Conservation (phyloP, 2,113 vertebrate species). For the Percina caprodes region DNA sequence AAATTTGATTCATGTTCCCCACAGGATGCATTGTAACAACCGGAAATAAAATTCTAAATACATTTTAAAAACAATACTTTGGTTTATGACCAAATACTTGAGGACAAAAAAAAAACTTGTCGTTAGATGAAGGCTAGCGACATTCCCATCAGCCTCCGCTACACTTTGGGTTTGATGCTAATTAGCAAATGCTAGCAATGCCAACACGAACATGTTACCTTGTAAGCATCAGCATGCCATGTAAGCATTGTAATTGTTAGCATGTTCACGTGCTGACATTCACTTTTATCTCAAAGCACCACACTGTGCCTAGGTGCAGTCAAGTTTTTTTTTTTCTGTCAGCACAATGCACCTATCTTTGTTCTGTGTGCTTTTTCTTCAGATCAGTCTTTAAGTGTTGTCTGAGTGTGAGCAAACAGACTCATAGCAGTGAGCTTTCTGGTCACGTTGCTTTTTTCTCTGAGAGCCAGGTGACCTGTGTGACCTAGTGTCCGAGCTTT, state of each 20-base stretch:
- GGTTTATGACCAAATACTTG: too few species aligned
- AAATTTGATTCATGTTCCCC: not conserved
- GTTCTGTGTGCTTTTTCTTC: conserved; percentile 19
- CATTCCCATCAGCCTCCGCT: not conserved
- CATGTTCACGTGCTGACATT: not conserved
- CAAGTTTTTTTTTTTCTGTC: not conserved
- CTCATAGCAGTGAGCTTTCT: conserved; percentile 32
- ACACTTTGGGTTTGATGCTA: too few species aligned
- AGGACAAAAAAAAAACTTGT: too few species aligned
- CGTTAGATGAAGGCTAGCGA: too few species aligned
- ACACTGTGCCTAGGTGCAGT: not conserved
- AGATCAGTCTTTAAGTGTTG: conserved; percentile 21
- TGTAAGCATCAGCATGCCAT: not conserved
- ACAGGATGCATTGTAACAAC: too few species aligned
- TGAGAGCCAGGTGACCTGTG: conserved; percentile 64
- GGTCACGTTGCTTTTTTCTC: conserved; percentile 45
- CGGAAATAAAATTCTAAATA: too few species aligned
- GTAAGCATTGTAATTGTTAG: not conserved
- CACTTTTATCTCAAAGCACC: not conserved
- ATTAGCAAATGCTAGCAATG: not conserved
- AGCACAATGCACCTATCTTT: conserved; percentile 12
- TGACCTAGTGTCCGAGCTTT: conserved; percentile 60
- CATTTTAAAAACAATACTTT: not conserved
- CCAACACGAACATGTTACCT: too few species aligned
- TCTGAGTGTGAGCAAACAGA: conserved; percentile 29